Percentiles rank a stretch among this genome's conserved stretches.
Evolutionary conservation across 2,113 vertebrate species (phyloP).

Genomic region (Diadophis punctatus): DNA sequence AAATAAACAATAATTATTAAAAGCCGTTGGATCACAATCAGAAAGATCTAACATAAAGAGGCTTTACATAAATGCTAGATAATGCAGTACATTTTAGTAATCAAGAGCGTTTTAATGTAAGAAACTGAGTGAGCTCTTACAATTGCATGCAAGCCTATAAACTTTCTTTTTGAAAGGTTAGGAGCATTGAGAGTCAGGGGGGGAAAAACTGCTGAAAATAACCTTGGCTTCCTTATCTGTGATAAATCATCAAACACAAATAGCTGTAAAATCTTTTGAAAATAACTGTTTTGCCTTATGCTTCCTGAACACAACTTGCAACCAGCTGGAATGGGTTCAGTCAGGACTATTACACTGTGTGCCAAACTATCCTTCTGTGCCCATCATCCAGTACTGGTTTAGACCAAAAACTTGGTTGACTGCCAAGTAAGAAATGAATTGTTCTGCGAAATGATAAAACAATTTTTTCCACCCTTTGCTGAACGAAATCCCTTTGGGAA

Average conservation of each 20-base stretch:
- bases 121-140: background rate
- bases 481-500: conserved; percentile 61
- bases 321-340: background rate
- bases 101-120: background rate
- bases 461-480: conserved; percentile 34
- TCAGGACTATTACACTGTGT: background rate
- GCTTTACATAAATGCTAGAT: background rate
- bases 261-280: background rate
- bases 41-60: background rate
- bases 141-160: background rate
- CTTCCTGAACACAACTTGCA: background rate
- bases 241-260: conserved; percentile 4
- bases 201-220: background rate
- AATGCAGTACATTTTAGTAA: background rate
- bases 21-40: background rate
- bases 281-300: accelerated
- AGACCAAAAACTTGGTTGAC: conserved; percentile 47
- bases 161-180: background rate
- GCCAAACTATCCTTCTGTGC: conserved; percentile 39
- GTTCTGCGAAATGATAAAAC: conserved; percentile 58
- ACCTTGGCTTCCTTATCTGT: background rate
- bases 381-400: conserved; percentile 54
- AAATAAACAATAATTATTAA: accelerated
- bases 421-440: conserved; percentile 65
- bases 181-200: accelerated